These are phyloP conservation scores for Pseudorhiza aurosa DNA, from an alignment of 30 jellyfish, hydroid and myxozoan species.

Conservation along the genomic window DNA sequence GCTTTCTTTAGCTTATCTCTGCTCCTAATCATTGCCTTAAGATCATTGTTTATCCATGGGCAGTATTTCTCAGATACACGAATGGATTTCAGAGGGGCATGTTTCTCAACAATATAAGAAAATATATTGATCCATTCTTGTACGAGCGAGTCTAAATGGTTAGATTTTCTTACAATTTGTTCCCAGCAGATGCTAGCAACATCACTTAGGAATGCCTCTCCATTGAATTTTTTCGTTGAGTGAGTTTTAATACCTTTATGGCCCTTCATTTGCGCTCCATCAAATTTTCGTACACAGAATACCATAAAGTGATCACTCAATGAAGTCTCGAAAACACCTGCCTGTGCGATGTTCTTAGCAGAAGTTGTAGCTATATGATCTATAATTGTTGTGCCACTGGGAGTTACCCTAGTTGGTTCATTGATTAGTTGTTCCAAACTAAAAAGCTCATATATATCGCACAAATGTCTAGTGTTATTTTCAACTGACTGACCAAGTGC, in stretches of 20 bases:
- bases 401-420: constrained; percentile 31
- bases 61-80: constrained; percentile 39
- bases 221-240: constrained; percentile 10
- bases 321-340: background rate
- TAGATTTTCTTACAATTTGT: background rate
- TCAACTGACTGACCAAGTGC: background rate
- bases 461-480: background rate
- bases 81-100: constrained; percentile 12
- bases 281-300: constrained; percentile 18
- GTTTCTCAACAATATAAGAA: constrained; percentile 23
- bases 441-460: constrained; percentile 1
- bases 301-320: constrained; percentile 26
- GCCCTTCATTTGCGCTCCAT: constrained; percentile 30
- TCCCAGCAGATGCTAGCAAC: constrained; percentile 46
- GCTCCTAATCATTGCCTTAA: background rate
- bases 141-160: constrained; percentile 1
- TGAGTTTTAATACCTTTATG: constrained; percentile 46
- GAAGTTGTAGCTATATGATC: constrained; percentile 36
- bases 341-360: constrained; percentile 12
- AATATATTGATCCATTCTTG: constrained; percentile 5
- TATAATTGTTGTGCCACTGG: constrained; percentile 3
- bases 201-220: constrained; percentile 27
- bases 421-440: background rate
- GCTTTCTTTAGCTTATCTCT: constrained; percentile 42
- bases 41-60: constrained; percentile 13